These are phyloP conservation scores for Hemiscyllium ocellatum DNA, from an alignment of 2,113 vertebrate species.

Conservation along the genomic window DNA sequence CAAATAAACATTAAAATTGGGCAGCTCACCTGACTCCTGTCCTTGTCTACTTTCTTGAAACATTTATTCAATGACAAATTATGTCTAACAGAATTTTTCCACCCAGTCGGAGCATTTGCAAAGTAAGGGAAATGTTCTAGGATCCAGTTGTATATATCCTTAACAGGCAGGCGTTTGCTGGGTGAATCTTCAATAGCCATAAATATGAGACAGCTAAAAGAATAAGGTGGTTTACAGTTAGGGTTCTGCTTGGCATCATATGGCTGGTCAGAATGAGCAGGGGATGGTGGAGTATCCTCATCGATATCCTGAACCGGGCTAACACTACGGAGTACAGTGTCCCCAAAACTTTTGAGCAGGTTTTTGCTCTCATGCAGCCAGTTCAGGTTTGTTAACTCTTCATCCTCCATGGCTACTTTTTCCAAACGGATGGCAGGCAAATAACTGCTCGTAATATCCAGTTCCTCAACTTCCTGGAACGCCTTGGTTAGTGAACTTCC, in stretches of 20 bases:
- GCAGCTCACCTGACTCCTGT: constrained; percentile 87
- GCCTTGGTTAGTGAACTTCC: constrained; percentile 71
- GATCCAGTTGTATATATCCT: constrained; percentile 99
- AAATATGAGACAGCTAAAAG: constrained; percentile 99
- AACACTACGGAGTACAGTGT: constrained; percentile 85
- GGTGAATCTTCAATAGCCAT: constrained; percentile 98
- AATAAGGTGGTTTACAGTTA: constrained; percentile 93
- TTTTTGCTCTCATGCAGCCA: constrained; percentile 96
- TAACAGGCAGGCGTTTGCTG: constrained; percentile 88
- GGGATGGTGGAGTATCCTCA: constrained; percentile 75
- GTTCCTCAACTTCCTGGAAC: constrained; percentile 80
- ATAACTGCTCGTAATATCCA: constrained; percentile 64
- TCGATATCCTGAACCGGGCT: constrained; percentile 85
- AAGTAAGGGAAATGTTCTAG: constrained; percentile 98
- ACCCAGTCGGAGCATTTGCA: constrained; percentile 90
- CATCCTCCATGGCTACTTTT: constrained; percentile 76
- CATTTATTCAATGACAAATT: constrained; percentile 97
- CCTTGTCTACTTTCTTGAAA: constrained; percentile 99
- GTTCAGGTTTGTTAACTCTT: constrained; percentile 95
- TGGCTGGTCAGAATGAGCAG: constrained; percentile 77
- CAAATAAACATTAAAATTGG: background rate
- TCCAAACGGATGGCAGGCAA: constrained; percentile 71
- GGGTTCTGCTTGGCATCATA: constrained; percentile 84
- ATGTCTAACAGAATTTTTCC: constrained; percentile 98
- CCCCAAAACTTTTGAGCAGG: constrained; percentile 93